Base-by-base conservation (phyloP, 2,113 vertebrate species). In the Brevimyrus niger region DNA sequence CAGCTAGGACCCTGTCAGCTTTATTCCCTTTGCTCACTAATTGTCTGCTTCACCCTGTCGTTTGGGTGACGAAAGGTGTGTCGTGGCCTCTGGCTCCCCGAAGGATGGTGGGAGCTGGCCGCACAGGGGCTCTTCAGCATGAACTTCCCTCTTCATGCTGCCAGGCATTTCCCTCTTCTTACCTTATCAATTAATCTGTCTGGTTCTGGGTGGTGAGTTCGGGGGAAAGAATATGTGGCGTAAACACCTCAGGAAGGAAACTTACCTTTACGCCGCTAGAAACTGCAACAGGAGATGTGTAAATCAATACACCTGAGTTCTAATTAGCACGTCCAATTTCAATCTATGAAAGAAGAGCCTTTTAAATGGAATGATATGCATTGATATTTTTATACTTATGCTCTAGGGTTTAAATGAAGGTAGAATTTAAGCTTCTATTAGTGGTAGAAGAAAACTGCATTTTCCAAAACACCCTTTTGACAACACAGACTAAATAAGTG, bases 121-220 rank as follows among this genome's bases (percentile, higher is more conserved):
- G 17, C 46, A 50, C 38, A 3, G 6, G 1, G 0, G 50, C 13
- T 42, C 13, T 35, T 87, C 47, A 55, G 11, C 46, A n/a, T 31
- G 19, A 51, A 13, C 85, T 19, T 50, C 82, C 42, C 44, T 47
- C 19, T 3, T 84, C 82, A 53, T 31, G 2, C 5, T 6, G 47
- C 5, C 6, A n/a, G 50, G 31, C 48, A 55, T 55, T 87, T 47
- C 27, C 21, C 42, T 19, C 44, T 17, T 86, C 15, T 87, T 87
- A 38, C 47, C 85, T 87, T 87, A 6, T 55, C 83, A 89, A 89
- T 83, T 83, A 51, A 53, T 80, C 76, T 80, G 17, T 31, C 69
- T 44, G 65, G 11, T 82, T 73, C 42, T 48, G 87, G 46, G 15
- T 15, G 23, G 7, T 47, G 88, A 27, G 50, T 87, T 87, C 42